Base-by-base conservation (phyloP, 2,888 invertebrate genomes). In the Gibbula magus region DNA sequence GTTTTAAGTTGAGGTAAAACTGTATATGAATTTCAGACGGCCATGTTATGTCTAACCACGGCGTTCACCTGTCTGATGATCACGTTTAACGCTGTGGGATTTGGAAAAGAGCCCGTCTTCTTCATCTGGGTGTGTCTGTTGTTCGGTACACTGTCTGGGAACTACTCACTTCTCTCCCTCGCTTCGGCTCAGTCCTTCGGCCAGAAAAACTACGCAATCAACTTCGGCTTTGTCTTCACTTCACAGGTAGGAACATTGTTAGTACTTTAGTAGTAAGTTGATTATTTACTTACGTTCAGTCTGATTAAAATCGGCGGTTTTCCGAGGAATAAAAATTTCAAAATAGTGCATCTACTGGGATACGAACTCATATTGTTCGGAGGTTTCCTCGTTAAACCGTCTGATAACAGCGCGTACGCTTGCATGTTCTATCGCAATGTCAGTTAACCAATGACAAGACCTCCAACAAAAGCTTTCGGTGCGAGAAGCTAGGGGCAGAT, bases 131-230 rank as follows among this genome's bases (percentile, higher is more conserved):
- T 90, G 4, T 90, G 90, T 83, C 83, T 84, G 7, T 88, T 93
- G 20, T 91, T 88, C 83, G 86, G 89, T 75, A 84, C 86, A 5
- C 89, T 92, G 81, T 89, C 90, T 32, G 91, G 90, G 13, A 88
- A 86, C 76, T 92, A 91, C 81, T 88, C 88, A 10, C 83, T 92
- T 2, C 85, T 92, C 80, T 91, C 92, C 13, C 88, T 91, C 5
- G 90, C 87, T 13, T 86, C 86, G 3, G 88, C 90, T n/a, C 86
- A 87, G 67, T 83, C 86, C 7, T 92, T 91, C 83, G 92, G 92
- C 10, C 78, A 86, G 13, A 85, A 85, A 79, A 83, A 91, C 78
- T 85, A 89, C 66, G 87, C 87, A 3, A 82, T 87, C 18, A 89
- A 89, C 78, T 91, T 87, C 61, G 91, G 91, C 7, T 66, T 91